Evolutionary conservation across 1,140 invertebrate genomes (phyloP).

Genomic region (Cryptotermes secundus): DNA sequence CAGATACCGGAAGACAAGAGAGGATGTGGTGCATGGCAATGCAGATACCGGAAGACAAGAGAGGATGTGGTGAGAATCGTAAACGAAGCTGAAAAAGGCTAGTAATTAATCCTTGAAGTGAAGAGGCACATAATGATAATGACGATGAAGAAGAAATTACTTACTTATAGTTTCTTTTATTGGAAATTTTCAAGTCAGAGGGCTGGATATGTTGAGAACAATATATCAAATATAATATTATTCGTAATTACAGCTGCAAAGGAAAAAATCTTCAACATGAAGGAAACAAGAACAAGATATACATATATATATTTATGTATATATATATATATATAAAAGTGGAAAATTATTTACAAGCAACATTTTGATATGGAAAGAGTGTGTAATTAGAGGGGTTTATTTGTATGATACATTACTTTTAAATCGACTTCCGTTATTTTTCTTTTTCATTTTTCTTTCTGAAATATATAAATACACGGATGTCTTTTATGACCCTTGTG

Average conservation of each 20-base stretch:
- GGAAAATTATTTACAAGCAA: slow-evolving; percentile 36
- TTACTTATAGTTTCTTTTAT: slow-evolving; percentile 22
- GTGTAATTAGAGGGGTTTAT: slow-evolving; percentile 15
- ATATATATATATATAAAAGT: slow-evolving; percentile 37
- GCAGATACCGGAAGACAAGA: too few relatives aligned
- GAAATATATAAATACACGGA: slow-evolving; percentile 34
- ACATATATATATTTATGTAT: slow-evolving; percentile 34
- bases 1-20: too few relatives aligned
- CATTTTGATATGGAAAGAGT: slow-evolving; percentile 34
- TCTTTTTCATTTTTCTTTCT: slow-evolving; percentile 26
- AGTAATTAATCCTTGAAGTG: too few relatives aligned
- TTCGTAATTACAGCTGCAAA: slow-evolving; percentile 29
- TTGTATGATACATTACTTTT: slow-evolving; percentile 21
- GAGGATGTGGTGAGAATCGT: too few relatives aligned
- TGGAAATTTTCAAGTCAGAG: slow-evolving; percentile 21
- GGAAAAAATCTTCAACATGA: slow-evolving; percentile 32
- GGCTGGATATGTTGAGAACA: slow-evolving; percentile 35
- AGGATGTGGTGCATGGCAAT: too few relatives aligned
- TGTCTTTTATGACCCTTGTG: slow-evolving; percentile 23
- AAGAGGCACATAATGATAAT: too few relatives aligned
- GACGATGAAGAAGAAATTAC: too few relatives aligned
- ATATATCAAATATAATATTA: slow-evolving; percentile 34
- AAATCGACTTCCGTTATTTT: slow-evolving; percentile 9
- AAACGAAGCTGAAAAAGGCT: too few relatives aligned
- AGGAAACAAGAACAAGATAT: slow-evolving; percentile 35